Evolutionary conservation across 1,140 invertebrate genomes (phyloP).

Genomic region (Chironomus tepperi): DNA sequence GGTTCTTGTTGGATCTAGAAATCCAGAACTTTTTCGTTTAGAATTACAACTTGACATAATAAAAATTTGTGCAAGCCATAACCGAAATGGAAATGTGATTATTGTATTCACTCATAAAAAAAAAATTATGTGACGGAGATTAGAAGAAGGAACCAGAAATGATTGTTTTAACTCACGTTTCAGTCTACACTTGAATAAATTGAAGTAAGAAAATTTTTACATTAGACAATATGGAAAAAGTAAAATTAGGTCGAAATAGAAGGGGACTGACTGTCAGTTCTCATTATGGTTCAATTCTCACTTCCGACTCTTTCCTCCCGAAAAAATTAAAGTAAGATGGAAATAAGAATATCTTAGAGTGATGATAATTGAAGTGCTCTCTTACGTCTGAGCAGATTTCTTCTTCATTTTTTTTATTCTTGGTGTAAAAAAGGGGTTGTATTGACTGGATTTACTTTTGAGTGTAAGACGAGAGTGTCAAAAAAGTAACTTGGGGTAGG

Average conservation of each 20-base stretch:
- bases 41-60: no score
- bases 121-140: not conserved
- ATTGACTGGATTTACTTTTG: not conserved
- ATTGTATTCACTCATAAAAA: no score
- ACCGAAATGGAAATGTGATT: no score
- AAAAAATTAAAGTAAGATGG: not conserved
- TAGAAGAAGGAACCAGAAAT: not conserved
- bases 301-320: not conserved
- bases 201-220: no score
- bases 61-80: no score
- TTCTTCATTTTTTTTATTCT: not conserved
- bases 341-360: not conserved
- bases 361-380: constrained; percentile 2
- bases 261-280: constrained; percentile 16
- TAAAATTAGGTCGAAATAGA: not conserved
- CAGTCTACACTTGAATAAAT: not conserved
- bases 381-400: not conserved
- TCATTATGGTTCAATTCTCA: constrained; percentile 18
- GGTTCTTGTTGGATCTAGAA: not conserved
- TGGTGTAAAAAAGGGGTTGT: not conserved
- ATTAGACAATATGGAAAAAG: not conserved
- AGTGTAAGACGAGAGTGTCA: not conserved
- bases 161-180: not conserved
- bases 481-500: not conserved
- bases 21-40: no score